Evolutionary conservation across 2,888 invertebrate species (phyloP).

Genomic region (Drosophila histrio): DNA sequence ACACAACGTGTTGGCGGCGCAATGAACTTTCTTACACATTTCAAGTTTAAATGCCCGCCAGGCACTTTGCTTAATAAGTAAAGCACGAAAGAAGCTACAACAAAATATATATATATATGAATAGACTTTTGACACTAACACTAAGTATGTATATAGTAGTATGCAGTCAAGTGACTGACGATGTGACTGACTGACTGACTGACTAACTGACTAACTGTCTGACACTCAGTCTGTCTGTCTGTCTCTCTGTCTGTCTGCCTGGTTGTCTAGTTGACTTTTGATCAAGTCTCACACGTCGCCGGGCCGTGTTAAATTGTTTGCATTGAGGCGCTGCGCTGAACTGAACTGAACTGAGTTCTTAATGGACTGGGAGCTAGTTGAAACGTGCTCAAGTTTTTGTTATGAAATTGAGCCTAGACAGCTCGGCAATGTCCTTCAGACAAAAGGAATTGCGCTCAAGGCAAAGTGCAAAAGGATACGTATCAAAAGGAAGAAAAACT

Average conservation of each 20-base stretch:
- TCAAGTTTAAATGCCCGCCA: constrained; percentile 74
- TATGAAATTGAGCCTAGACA: constrained; percentile 77
- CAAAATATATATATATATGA: constrained; percentile 5
- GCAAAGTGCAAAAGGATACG: constrained; percentile 56
- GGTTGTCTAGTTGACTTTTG: constrained; percentile 67
- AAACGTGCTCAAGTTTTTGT: constrained; percentile 78
- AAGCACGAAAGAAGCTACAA: constrained; percentile 21
- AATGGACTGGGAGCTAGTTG: constrained; percentile 9
- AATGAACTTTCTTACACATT: constrained; percentile 72
- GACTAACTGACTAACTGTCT: not conserved
- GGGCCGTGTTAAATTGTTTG: constrained; percentile 77
- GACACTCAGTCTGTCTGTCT: not conserved
- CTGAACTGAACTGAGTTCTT: constrained; percentile 12
- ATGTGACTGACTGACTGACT: constrained; percentile 1
- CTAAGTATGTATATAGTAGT: constrained; percentile 46
- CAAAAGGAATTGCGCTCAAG: constrained; percentile 58
- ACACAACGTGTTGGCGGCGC: constrained; percentile 61
- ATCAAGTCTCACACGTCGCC: constrained; percentile 69
- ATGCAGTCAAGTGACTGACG: constrained; percentile 31
- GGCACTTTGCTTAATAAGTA: constrained; percentile 74
- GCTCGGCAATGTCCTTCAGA: constrained; percentile 41
- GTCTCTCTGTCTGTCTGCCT: constrained; percentile 3
- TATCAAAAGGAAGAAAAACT: constrained; percentile 68
- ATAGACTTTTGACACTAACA: constrained; percentile 27
- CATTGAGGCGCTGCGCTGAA: constrained; percentile 60